A percentile compares a stretch with the other conserved stretches of the same genome.
These are phyloP conservation scores for Pogonomyrmex californicus DNA, from an alignment of 1,140 invertebrate species.

Conservation along the genomic window DNA sequence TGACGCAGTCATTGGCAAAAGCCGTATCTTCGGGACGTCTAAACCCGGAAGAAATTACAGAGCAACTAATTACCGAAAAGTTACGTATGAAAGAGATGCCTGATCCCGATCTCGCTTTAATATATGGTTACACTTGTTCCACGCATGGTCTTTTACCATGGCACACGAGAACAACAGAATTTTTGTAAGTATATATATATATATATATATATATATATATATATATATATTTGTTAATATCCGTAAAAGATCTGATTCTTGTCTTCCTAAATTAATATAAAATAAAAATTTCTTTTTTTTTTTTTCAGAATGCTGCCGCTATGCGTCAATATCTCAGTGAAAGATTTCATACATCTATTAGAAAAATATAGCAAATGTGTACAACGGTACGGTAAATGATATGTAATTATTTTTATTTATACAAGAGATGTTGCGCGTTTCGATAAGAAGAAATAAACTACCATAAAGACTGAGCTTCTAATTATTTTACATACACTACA, in stretches of 20 bases:
- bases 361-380: constrained; percentile 89
- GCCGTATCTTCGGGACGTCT: constrained; percentile 78
- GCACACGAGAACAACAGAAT: constrained; percentile 91
- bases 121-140: constrained; percentile 88
- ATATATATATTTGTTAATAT: neutral
- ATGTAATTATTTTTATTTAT: constrained; percentile 56
- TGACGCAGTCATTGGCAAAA: constrained; percentile 83
- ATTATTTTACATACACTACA: constrained; percentile 25
- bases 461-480: constrained; percentile 6
- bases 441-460: constrained; percentile 33
- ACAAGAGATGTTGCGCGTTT: constrained; percentile 37
- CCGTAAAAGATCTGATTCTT: constrained; percentile 29
- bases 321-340: constrained; percentile 87
- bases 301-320: constrained; percentile 84
- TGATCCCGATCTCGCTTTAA: constrained; percentile 90
- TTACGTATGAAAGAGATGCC: constrained; percentile 87
- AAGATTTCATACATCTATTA: constrained; percentile 88
- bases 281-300: too few species aligned
- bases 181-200: constrained; percentile 87
- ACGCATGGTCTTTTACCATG: constrained; percentile 90
- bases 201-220: too few species aligned
- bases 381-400: constrained; percentile 90
- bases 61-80: constrained; percentile 86
- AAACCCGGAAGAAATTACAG: constrained; percentile 82
- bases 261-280: too few species aligned